Percentiles rank a stretch among this genome's conserved stretches.
Evolutionary conservation across 2,888 invertebrate species (phyloP).

Genomic region (Arenicola marina): DNA sequence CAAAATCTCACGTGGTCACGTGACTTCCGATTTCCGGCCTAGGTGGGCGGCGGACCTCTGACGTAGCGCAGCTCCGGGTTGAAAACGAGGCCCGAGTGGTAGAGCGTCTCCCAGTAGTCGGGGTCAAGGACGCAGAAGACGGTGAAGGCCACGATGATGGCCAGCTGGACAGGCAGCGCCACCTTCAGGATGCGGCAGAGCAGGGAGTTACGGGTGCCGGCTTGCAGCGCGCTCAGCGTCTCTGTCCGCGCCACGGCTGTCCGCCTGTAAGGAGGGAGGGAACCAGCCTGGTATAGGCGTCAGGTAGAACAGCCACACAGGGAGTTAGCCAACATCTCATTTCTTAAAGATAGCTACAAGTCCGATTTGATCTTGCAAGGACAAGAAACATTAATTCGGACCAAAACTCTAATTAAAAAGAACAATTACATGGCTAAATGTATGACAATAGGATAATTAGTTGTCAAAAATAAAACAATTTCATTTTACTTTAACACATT

Average conservation of each 20-base stretch:
- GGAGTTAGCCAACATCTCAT: no score
- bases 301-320: no score
- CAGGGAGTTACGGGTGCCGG: neutral
- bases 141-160: neutral
- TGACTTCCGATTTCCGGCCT: neutral
- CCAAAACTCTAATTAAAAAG: no score
- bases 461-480: no score
- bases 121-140: neutral
- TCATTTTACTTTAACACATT: no score
- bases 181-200: neutral
- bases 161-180: conserved; percentile 1
- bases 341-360: no score
- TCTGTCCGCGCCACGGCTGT: neutral
- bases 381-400: no score
- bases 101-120: neutral
- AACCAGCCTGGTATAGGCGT: no score
- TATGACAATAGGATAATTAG: no score
- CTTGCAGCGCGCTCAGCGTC: neutral
- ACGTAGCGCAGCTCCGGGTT: neutral
- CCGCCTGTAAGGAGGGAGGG: neutral
- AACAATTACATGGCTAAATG: no score
- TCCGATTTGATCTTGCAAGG: no score
- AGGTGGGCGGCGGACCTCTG: neutral
- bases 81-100: neutral
- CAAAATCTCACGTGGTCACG: no score